Evolutionary conservation across 2,888 invertebrate genomes (phyloP), one percentile per base, ranked within the genome.

Genomic region (Galeruca laticollis): DNA sequence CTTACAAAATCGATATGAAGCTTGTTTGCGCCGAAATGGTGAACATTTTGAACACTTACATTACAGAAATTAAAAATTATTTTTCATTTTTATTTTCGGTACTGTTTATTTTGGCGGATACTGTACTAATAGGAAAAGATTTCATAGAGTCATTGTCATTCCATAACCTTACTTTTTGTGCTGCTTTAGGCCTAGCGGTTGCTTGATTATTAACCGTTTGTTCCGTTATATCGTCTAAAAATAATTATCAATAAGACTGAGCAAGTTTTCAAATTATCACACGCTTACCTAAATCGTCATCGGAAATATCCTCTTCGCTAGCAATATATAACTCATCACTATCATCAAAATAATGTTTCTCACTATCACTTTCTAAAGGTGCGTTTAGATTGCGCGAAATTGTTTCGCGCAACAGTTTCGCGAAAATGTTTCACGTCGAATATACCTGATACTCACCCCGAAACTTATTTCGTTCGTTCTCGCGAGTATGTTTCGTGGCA

Each of bases 281-380:
- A 35, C 33, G 13, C 15, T 43, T 43, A 43, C 43, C 43, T 43
- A 43, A 43, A 43, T 43, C 43, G 15, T 43, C 43, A 43, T 15
- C 43, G 43, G 43, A 43, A 43, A 43, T 43, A 15, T 43, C 15
- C 43, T 43, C 43, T 15, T 43, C 43, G 43, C 43, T 43, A 43
- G 13, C n/a, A 13, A 15, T 11, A 43, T 43, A 43, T 43, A n/a
- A 43, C 43, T 43, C 43, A 43, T 11, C 43, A 43, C 43, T 43
- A 15, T 43, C n/a, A 15, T 43, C 15, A 15, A 43, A 43, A 43
- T 43, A 10, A 3, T 43, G 13, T 43, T 43, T 43, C 15, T 43
- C n/a, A 43, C 33, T 13, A 43, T 11, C 43, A 43, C n/a, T 43
- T 43, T 43, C 43, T 11, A n/a, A n/a, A n/a, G n/a, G n/a, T n/a